Base-by-base conservation (phyloP, 2,797 vertebrate species). In the Aratinga solstitialis region DNA sequence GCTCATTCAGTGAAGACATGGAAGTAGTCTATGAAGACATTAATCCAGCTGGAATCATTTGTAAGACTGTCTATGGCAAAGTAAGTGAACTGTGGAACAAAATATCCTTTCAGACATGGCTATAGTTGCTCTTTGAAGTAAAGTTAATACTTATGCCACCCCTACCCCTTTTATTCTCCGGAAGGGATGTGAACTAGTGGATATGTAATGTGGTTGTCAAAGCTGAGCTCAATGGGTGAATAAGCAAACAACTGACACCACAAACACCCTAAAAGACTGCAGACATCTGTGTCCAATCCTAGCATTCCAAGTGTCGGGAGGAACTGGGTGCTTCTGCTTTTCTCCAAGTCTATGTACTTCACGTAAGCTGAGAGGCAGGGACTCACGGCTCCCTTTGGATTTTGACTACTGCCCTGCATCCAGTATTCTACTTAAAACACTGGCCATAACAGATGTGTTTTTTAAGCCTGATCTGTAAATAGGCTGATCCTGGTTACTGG, bases 281-380 rank as follows among this genome's bases (percentile, higher is more conserved):
- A 71, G 53, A 32, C 5, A 1, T 29, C 21, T 45, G 0, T 29
- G 24, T 40, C 47, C 27, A 13, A 2, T 62, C 1, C 1, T 30
- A 54, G 10, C 27, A 42, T 26, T 65, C 53, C 23, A 36, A 65
- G 22, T 50, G 27, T 17, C 2, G 0, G 18, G 50, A 63, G 18
- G 10, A 91, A 14, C n/a, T 61, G 54, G 7, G 9, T 84, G 26
- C 20, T 73, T 43, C 36, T 58, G 14, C 3, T 76, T 72, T 82
- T 62, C 32, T 79, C 26, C 12, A 32, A 42, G 51, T n/a, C 11
- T 0, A 0, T 0, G 3, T 4, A 1, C 26, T 51, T 59, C 77
- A 68, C 2, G 0, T 24, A 22, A 74, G 19, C 36, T 66, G 42
- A 56, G 26, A 42, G 34, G 9, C 32, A 47, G 18, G 19, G 34